Evolutionary conservation across 2,113 vertebrate species (phyloP).

Genomic region (Mixornis gularis): DNA sequence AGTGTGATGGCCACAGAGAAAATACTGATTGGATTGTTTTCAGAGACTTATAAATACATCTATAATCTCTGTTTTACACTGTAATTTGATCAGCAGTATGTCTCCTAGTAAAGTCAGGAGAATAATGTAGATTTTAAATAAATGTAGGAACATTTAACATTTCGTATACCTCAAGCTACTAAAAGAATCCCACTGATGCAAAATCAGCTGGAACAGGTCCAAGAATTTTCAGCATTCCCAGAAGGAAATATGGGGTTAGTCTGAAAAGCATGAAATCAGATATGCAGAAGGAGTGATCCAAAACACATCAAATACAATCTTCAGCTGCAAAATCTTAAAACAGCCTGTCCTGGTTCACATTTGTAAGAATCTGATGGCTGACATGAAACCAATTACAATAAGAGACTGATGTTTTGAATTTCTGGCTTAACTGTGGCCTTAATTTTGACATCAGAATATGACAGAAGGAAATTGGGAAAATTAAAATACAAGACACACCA

Average conservation of each 20-base stretch:
- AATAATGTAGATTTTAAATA: neutral
- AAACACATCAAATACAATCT: slow-evolving; percentile 32
- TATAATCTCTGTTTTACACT: neutral
- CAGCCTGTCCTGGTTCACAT: neutral
- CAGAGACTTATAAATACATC: neutral
- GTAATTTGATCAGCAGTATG: neutral
- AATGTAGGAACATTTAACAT: neutral
- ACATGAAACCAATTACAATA: slow-evolving; percentile 30
- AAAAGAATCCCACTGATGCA: neutral
- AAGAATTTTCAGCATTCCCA: slow-evolving; percentile 3
- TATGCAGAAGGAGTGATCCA: slow-evolving; percentile 42
- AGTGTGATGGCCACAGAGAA: neutral
- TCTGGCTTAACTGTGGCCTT: slow-evolving; percentile 10
- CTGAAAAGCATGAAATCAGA: slow-evolving; percentile 39
- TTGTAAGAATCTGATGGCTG: slow-evolving; percentile 39
- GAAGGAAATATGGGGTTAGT: neutral
- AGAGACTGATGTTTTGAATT: slow-evolving; percentile 38
- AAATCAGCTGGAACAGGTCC: neutral
- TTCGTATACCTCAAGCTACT: neutral
- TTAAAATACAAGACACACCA: neutral
- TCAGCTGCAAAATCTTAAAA: neutral
- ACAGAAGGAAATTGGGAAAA: slow-evolving; percentile 25
- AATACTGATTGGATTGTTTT: neutral
- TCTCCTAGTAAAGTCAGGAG: neutral
- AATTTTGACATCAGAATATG: slow-evolving; percentile 32